Evolutionary conservation across 1,140 invertebrate species (phyloP), one percentile per base, ranked within the genome.

Genomic region (Bombus waltoni): DNA sequence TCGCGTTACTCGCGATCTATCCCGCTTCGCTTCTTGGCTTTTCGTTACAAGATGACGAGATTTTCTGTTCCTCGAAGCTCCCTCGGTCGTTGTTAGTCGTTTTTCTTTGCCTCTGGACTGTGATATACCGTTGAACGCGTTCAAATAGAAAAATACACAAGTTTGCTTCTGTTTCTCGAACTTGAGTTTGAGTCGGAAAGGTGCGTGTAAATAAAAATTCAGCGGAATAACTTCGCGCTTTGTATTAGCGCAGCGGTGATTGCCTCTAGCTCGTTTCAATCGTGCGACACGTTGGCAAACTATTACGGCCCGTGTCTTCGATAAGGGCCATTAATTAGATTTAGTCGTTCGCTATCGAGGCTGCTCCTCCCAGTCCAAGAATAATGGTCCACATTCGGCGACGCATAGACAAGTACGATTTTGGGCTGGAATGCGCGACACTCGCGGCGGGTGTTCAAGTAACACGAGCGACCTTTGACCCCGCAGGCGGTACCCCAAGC

Each of bases 391-490:
- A 72, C 28, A 42, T 71, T 40, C 18, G 66, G 40, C 35, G 32
- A 11, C 25, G 47, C n/a, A 28, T 79, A 84, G 75, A 42, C 65
- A 22, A 71, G 47, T 35, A 79, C 47, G 76, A 84, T 85, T 93
- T 93, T 85, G 84, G 88, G 88, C 83, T 89, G 83, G 89, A 93
- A 93, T 90, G 90, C 84, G 91, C 93, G 93, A 95, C 93, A 94
- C 92, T 94, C 93, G 92, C 93, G 92, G 93, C 92, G 93, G 93
- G 92, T 93, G 93, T 91, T 88, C 93, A 90, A 90, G 93, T 93
- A 92, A 90, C 89, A 86, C 76, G 86, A 80, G 82, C 92, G 94
- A 93, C 93, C 93, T 89, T 76, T 93, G 94, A 94, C 91, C 93
- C 81, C 77, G 44, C 68, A 71, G 77, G 65, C 68, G 72, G 86